Percentiles rank a stretch among this genome's conserved stretches.
Conservation (phyloP, 2,113 vertebrate genomes). For the Alexandromys fortis region DNA sequence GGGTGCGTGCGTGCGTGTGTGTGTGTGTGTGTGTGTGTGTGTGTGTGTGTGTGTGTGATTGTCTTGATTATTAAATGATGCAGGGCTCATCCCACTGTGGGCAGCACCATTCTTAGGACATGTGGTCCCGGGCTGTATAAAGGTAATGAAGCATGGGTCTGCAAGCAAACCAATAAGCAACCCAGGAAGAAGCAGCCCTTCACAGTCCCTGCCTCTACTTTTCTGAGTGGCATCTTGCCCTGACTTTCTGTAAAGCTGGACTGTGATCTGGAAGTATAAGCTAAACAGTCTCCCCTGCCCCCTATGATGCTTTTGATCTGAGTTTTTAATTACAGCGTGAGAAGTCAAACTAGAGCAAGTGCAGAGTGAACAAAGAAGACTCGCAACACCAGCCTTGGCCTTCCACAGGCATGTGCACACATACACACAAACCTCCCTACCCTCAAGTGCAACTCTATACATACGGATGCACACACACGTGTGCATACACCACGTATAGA, state of each 20-base stretch:
- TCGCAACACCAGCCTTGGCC: background rate
- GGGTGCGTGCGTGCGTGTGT: background rate
- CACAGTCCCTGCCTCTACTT: background rate
- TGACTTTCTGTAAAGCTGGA: background rate
- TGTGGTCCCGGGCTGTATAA: background rate
- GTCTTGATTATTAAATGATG: background rate
- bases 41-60: too few species aligned
- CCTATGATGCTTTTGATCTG: too few species aligned
- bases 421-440: background rate
- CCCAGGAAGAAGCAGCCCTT: background rate
- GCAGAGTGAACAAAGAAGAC: background rate
- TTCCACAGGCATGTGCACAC: background rate
- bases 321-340: background rate
- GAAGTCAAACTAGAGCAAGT: background rate
- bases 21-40: background rate
- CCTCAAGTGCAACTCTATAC: too few species aligned
- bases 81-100: background rate
- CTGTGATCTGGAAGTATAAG: background rate
- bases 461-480: background rate
- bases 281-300: background rate
- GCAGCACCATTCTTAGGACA: background rate
- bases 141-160: background rate
- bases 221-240: background rate
- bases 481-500: background rate
- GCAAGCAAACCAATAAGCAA: background rate